These are phyloP conservation scores for Sminthopsis crassicaudata DNA, from an alignment of 2,113 vertebrate genomes.

Conservation along the genomic window DNA sequence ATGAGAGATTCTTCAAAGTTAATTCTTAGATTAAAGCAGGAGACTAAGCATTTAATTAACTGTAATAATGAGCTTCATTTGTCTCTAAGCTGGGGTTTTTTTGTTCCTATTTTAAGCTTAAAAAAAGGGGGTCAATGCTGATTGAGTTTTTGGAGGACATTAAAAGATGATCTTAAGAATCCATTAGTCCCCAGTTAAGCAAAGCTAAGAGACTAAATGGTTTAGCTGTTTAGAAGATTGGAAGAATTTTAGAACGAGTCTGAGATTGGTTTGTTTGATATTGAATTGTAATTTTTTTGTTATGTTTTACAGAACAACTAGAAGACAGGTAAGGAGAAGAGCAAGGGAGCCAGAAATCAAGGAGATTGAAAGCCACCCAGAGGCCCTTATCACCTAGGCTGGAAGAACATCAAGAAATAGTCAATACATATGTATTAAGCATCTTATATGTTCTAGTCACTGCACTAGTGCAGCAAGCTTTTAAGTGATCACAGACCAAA, in stretches of 20 bases:
- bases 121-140: neutral
- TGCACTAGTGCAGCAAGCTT: neutral
- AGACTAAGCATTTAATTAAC: neutral
- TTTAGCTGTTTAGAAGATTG: neutral
- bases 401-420: neutral
- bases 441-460: neutral
- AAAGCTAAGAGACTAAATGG: neutral
- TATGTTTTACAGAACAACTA: neutral
- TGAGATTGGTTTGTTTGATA: neutral
- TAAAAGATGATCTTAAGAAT: neutral
- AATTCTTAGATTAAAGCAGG: neutral
- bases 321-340: neutral
- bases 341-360: neutral
- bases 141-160: neutral
- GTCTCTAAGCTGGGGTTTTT: neutral
- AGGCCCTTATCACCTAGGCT: neutral
- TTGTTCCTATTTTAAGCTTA: neutral
- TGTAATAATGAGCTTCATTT: neutral
- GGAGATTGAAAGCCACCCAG: neutral
- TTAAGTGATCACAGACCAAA: neutral
- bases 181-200: neutral
- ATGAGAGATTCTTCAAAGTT: neutral
- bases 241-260: neutral
- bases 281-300: neutral
- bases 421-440: constrained; percentile 3